phyloP scores from a whole-genome alignment of 2,113 vertebrate genomes.

The Sinosuthora webbiana region DNA sequence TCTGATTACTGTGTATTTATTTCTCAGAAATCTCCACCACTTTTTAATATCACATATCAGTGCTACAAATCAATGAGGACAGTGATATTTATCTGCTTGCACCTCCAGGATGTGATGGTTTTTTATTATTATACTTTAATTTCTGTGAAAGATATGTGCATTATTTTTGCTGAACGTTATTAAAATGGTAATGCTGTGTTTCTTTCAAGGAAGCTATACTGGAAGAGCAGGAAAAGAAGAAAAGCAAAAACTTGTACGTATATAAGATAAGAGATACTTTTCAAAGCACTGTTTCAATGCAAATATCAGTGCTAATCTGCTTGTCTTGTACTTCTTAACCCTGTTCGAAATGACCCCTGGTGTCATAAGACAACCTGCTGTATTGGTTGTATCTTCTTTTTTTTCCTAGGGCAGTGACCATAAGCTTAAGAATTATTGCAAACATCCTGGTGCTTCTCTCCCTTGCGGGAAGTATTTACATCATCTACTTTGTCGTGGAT shows the following conservation, averaged over 20 bases:
- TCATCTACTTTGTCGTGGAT: conserved; percentile 98
- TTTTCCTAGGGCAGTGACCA: conserved; percentile 83
- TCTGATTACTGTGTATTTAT: neutral
- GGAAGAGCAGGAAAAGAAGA: conserved; percentile 97
- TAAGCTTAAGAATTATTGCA: conserved; percentile 90
- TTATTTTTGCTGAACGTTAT: neutral
- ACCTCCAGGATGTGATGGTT: neutral
- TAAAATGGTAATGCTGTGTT: conserved; percentile 28
- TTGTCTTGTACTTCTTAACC: neutral
- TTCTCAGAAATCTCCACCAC: neutral
- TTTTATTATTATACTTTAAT: neutral
- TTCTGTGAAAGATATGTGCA: neutral
- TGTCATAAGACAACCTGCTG: neutral
- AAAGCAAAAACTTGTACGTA: conserved; percentile 91
- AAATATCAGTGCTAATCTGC: neutral
- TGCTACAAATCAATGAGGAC: neutral
- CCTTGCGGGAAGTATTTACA: conserved; percentile 96
- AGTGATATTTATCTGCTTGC: neutral
- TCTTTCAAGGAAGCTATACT: conserved; percentile 90
- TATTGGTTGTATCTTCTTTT: neutral
- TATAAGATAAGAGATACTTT: neutral
- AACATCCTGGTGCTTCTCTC: conserved; percentile 95
- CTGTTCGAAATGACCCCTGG: neutral
- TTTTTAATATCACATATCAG: neutral
- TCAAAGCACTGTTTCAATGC: neutral